These are phyloP conservation scores for Caenorhabditis uteleia DNA, from an alignment of 2,888 invertebrate genomes.

Conservation along the genomic window DNA sequence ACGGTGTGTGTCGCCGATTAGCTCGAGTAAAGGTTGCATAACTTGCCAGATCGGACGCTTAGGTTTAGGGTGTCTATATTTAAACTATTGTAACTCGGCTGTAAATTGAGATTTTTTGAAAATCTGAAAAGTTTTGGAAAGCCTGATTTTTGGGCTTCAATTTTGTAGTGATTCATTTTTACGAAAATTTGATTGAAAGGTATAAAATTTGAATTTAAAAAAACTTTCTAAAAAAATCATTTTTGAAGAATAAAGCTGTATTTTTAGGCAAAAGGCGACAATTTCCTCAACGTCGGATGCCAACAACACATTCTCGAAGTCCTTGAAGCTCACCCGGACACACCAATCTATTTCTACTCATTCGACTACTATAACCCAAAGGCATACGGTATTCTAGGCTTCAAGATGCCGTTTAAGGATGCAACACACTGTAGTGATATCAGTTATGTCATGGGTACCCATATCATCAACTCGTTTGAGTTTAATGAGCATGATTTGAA, in stretches of 20 bases:
- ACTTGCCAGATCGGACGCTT: too few species aligned
- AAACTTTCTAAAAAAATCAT: too few species aligned
- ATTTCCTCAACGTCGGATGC: slow-evolving; percentile 31
- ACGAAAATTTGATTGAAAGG: too few species aligned
- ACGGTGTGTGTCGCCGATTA: too few species aligned
- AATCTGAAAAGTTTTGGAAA: too few species aligned
- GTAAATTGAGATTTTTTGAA: too few species aligned
- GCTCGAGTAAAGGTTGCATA: too few species aligned
- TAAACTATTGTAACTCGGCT: too few species aligned
- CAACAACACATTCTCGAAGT: slow-evolving; percentile 34
- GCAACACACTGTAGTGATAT: slow-evolving; percentile 64
- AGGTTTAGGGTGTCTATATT: too few species aligned
- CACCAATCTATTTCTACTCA: slow-evolving; percentile 55
- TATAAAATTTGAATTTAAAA: neutral
- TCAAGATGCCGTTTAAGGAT: slow-evolving; percentile 49
- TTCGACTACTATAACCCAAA: slow-evolving; percentile 57
- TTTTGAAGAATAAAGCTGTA: too few species aligned
- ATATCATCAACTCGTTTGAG: slow-evolving; percentile 52
- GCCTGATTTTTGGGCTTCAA: too few species aligned
- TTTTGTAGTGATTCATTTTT: too few species aligned
- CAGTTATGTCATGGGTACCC: slow-evolving; percentile 59
- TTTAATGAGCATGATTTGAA: slow-evolving; percentile 54
- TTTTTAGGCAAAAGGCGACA: slow-evolving; percentile 21
- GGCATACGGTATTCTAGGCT: slow-evolving; percentile 53
- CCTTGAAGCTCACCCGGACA: slow-evolving; percentile 22